Base-by-base conservation (phyloP, 2,113 vertebrate genomes). In the Galemys pyrenaicus region DNA sequence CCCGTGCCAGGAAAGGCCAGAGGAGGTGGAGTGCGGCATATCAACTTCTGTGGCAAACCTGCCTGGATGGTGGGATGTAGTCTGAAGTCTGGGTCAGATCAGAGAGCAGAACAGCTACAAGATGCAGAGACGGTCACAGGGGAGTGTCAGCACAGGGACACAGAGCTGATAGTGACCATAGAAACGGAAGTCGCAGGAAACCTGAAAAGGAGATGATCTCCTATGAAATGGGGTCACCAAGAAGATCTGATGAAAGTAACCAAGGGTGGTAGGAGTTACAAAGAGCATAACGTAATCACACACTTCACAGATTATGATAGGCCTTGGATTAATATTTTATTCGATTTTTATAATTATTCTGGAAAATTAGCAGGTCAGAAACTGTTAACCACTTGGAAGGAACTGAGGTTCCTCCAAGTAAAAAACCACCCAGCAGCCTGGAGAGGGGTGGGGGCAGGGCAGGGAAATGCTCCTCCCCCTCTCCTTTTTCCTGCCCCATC, bases 11-110 rank as follows among this genome's bases (percentile, higher is more conserved):
- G 9, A 41, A 64, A 67, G 35, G 15, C 5, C 30, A 75, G 19
- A 51, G 2, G 16, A 15, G 20, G 1, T 3, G 1, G 1, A 10
- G 4, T 0, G 1, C 12, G 41, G 2, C 28, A 78, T 9, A 28
- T 19, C 22, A 16, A 12, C 11, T 26, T 67, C 64, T 22, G 22
- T 20, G 44, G 39, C 11, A 22, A 80, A 73, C 10, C 13, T 35
- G 6, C 8, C n/a, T 17, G 37, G 5, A 51, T 15, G 24, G 26
- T 15, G 51, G 5, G 28, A 78, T 81, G 56, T n/a, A n/a, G 54
- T 44, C 22, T 46, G 22, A 41, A 39, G 56, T 46, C 30, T 44
- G 22, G 64, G 17, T 65, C 20, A 9, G 2, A 7, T 54, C 26
- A 77, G n/a, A 85, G 41, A 35, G 26, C 83, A 65, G 17, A 86